Evolutionary conservation across 1,140 invertebrate species (phyloP).

Genomic region (Doryteuthis pealeii): DNA sequence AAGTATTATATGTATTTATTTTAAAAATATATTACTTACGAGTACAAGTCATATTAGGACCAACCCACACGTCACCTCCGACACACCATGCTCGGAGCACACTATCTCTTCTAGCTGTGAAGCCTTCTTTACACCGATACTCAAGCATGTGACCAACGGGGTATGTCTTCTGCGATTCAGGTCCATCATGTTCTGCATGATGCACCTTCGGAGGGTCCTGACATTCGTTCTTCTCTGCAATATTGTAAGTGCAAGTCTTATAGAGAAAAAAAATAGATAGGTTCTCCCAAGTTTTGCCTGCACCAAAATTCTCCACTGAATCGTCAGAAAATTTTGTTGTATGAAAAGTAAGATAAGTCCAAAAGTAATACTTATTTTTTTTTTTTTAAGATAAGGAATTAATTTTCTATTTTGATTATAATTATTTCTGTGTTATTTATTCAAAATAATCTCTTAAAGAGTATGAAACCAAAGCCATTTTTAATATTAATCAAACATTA

Average conservation of each 20-base stretch:
- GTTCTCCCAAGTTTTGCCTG: too few species aligned
- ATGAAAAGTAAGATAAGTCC: too few species aligned
- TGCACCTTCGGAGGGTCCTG: slow-evolving; percentile 29
- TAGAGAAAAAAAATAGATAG: background rate
- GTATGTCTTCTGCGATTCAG: slow-evolving; percentile 20
- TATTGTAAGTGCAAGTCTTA: slow-evolving; percentile 4
- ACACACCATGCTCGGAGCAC: slow-evolving; percentile 80
- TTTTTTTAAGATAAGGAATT: too few species aligned
- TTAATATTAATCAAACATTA: too few species aligned
- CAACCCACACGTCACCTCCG: slow-evolving; percentile 83
- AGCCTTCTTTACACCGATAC: slow-evolving; percentile 37
- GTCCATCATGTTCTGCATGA: slow-evolving; percentile 34
- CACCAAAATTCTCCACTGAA: too few species aligned
- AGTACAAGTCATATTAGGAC: slow-evolving; percentile 92
- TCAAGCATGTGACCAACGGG: slow-evolving; percentile 32
- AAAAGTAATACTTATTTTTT: too few species aligned
- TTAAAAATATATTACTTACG: slow-evolving; percentile 66
- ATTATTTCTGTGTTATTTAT: too few species aligned
- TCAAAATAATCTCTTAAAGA: too few species aligned
- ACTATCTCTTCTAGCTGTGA: slow-evolving; percentile 27
- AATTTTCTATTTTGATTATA: too few species aligned
- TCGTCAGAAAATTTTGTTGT: too few species aligned
- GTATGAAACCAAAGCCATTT: too few species aligned
- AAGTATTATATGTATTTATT: background rate
- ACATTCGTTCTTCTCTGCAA: slow-evolving; percentile 35